phyloP scores from a whole-genome alignment of 1,140 invertebrate species.

The Rhagoletis pomonella region DNA sequence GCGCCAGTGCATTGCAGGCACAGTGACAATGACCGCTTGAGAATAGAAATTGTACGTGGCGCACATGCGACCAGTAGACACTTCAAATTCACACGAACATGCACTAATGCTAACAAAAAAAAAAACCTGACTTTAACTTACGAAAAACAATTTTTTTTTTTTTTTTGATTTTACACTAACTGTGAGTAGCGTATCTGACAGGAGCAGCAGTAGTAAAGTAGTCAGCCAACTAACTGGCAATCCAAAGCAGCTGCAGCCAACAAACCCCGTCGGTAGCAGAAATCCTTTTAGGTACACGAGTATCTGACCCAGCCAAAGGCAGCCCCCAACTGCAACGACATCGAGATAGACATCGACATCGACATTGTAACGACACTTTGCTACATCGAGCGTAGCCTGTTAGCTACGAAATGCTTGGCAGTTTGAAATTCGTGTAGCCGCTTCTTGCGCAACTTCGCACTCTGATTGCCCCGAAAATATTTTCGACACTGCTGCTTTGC shows the following conservation, averaged over 20 bases:
- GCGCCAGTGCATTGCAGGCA: background rate
- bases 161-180: background rate
- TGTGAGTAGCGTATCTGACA: background rate
- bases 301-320: constrained; percentile 6
- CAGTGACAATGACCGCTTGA: background rate
- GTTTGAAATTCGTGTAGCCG: background rate
- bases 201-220: background rate
- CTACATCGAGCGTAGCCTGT: constrained; percentile 20
- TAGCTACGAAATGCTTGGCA: background rate
- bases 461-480: background rate
- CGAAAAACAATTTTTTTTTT: background rate
- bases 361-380: constrained; percentile 15
- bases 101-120: no score
- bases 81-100: background rate
- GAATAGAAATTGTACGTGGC: background rate
- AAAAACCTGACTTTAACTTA: background rate
- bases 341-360: background rate
- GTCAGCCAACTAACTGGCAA: background rate
- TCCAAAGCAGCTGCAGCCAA: background rate
- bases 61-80: background rate
- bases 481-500: background rate
- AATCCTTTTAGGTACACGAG: background rate
- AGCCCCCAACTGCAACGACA: background rate
- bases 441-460: background rate
- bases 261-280: background rate